Conservation (phyloP, 2,888 invertebrate genomes). For the Drosophila merina region DNA sequence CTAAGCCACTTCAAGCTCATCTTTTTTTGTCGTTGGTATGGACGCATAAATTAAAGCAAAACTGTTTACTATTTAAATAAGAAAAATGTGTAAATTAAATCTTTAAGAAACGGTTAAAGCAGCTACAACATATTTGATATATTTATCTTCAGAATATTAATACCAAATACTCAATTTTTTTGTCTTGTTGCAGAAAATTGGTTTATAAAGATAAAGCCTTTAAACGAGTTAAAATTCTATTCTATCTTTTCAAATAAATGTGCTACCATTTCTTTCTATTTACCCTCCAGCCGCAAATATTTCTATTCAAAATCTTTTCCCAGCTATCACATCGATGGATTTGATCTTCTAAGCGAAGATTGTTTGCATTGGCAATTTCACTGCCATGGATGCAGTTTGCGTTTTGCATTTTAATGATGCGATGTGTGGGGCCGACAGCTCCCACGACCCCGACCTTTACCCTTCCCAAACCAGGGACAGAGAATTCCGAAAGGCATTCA, state of each 20-base stretch:
- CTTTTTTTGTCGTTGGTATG: slow-evolving; percentile 3
- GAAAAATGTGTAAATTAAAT: neutral
- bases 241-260: no score
- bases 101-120: neutral
- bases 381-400: slow-evolving; percentile 49
- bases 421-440: neutral
- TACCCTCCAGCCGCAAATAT: neutral
- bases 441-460: neutral
- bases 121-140: neutral
- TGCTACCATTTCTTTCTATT: no score
- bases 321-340: slow-evolving; percentile 12
- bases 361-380: slow-evolving; percentile 36
- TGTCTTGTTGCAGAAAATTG: no score
- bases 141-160: no score
- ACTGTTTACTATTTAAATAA: slow-evolving; percentile 12
- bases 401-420: slow-evolving; percentile 54
- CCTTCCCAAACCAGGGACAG: slow-evolving; percentile 4
- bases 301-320: slow-evolving; percentile 12
- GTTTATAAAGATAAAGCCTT: no score
- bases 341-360: slow-evolving; percentile 18
- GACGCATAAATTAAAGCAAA: slow-evolving; percentile 47
- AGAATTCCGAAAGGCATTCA: slow-evolving; percentile 35
- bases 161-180: no score
- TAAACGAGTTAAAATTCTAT: no score
- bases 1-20: slow-evolving; percentile 46